Evolutionary conservation across 2,113 vertebrate genomes (phyloP), one percentile per base, ranked within the genome.

Genomic region (Microtus oregoni): DNA sequence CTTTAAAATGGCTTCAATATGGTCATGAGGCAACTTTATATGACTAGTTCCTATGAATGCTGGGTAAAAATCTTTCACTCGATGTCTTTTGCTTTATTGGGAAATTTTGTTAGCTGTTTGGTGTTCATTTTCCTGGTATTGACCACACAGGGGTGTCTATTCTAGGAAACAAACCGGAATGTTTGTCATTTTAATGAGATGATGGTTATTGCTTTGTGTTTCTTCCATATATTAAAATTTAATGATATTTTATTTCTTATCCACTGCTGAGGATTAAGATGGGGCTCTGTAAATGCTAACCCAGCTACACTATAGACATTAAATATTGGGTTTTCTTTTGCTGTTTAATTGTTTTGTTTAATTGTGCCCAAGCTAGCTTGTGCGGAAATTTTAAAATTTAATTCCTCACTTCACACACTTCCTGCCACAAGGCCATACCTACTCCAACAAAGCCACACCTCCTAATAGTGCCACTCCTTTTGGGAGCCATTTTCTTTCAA

Each of bases 151-250:
- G 15, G 63, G 28, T 75, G 78, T 78, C 61, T 83, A 55, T 77
- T n/a, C 19, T 6, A 85, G 78, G 32, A 76, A 96, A 82, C 63
- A 93, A 44, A 82, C 44, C 2, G 58, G 83, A 78, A 52, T 89
- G 19, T 61, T 91, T 96, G 14, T 82, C 28, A 79, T 44, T 83
- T 89, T 90, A 63, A 72, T 85, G 20, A 91, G 35, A 92, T 4
- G 14, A 76, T 83, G 68, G 52, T 89, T 81, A 68, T 83, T 94
- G 47, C 28, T 94, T 94, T 12, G 77, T 96, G 8, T 83, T 94
- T 96, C 63, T 92, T 79, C 1, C 30, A 61, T 5, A 75, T 38
- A 83, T 65, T 11, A 92, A 68, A 52, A 67, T 41, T 78, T 41
- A 44, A 65, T 22, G 12, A 11, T 28, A 63, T 55, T 58, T 24